A percentile compares a stretch with the other conserved stretches of the same genome.
These are phyloP conservation scores for Leptopterna dolabrata DNA, from an alignment of 2,888 invertebrate species.

Conservation along the genomic window DNA sequence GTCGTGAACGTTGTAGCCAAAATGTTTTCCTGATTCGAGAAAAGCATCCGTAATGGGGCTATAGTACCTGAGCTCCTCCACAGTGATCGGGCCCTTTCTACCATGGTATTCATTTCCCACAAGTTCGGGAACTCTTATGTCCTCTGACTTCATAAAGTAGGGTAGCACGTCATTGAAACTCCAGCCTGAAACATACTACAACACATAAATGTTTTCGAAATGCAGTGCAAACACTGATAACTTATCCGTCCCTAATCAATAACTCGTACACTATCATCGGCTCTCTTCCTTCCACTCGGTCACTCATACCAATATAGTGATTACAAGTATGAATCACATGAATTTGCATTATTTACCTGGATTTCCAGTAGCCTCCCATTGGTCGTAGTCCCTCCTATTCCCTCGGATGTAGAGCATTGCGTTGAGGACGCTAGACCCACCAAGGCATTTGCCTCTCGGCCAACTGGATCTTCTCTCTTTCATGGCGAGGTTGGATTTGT, in stretches of 20 bases:
- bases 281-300: too few relatives aligned
- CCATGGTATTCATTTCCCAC: slow-evolving; percentile 75
- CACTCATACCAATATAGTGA: too few relatives aligned
- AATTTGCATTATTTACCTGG: slow-evolving; percentile 57
- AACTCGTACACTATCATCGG: too few relatives aligned
- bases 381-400: slow-evolving; percentile 84
- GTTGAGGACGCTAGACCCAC: slow-evolving; percentile 85
- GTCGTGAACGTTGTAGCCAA: slow-evolving; percentile 78
- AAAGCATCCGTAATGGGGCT: slow-evolving; percentile 79
- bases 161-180: slow-evolving; percentile 78
- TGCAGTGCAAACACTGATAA: neutral
- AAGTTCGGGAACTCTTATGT: slow-evolving; percentile 76
- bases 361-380: slow-evolving; percentile 82
- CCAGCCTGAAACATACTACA: slow-evolving; percentile 72
- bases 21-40: slow-evolving; percentile 75
- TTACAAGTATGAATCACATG: too few relatives aligned
- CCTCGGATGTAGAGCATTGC: slow-evolving; percentile 92
- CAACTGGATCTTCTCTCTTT: slow-evolving; percentile 67
- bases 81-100: slow-evolving; percentile 77
- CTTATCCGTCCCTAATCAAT: too few relatives aligned
- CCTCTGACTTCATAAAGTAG: slow-evolving; percentile 85
- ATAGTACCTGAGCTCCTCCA: slow-evolving; percentile 78
- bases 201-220: neutral
- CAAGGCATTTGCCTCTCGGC: slow-evolving; percentile 71
- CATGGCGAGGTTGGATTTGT: slow-evolving; percentile 66